A percentile compares a stretch with the other conserved stretches of the same genome.
Conservation (phyloP, 2,888 invertebrate genomes). For the Pristionchus japonicus region DNA sequence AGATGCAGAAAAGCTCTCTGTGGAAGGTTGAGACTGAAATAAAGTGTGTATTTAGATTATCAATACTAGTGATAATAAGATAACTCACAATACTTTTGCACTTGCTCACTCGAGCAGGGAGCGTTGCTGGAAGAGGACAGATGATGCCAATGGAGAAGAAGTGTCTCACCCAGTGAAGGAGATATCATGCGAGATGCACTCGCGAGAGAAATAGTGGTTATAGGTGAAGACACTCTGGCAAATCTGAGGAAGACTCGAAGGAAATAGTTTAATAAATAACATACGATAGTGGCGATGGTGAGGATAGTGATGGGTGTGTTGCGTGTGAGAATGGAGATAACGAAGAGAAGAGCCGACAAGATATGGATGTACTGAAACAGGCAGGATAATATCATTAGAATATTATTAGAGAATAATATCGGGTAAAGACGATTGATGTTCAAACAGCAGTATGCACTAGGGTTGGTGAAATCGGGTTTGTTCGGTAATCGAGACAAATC, state of each 20-base stretch:
- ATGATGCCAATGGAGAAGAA: neutral
- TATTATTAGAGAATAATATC: neutral
- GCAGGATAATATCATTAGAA: neutral
- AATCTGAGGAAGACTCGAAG: neutral
- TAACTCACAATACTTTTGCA: neutral
- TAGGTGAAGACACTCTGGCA: conserved; percentile 29
- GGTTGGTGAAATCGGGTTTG: too few relatives aligned
- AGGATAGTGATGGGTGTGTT: conserved; percentile 13
- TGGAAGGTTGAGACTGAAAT: neutral
- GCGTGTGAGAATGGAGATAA: neutral
- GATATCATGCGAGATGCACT: neutral
- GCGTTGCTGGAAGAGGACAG: neutral
- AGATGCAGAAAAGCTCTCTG: conserved; percentile 12
- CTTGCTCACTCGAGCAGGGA: neutral
- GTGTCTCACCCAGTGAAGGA: conserved; percentile 6
- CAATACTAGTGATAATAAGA: neutral
- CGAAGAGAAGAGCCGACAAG: conserved; percentile 20
- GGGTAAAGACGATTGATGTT: neutral
- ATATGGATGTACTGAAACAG: neutral
- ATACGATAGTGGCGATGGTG: conserved; percentile 9
- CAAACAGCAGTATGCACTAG: too few relatives aligned
- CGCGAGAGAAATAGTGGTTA: neutral
- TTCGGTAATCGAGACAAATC: too few relatives aligned
- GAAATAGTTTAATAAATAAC: too few relatives aligned
- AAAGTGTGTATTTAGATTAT: neutral